Conservation (phyloP, 92 coral and sea anemone species). For the Zoanthus sociatus region DNA sequence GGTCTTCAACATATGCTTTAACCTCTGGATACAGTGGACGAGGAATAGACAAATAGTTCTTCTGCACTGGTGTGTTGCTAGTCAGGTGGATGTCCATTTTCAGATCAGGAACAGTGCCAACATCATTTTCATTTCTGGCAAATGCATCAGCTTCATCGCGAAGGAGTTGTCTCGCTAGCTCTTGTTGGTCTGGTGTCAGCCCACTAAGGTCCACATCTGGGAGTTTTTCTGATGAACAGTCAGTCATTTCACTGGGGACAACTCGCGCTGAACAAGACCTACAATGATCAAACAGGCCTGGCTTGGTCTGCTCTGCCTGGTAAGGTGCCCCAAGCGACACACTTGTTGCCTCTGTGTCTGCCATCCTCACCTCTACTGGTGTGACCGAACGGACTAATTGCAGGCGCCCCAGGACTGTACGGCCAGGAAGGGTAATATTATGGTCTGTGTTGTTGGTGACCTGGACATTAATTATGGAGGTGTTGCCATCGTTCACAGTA, state of each 20-base stretch:
- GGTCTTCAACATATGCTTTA: conserved; percentile 48
- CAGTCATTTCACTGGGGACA: conserved; percentile 29
- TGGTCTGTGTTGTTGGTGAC: conserved; percentile 47
- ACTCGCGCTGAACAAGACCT: conserved; percentile 16
- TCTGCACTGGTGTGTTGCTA: conserved; percentile 55
- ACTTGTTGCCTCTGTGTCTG: conserved; percentile 31
- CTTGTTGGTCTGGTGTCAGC: conserved; percentile 46
- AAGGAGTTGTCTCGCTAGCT: conserved; percentile 43
- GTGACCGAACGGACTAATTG: conserved; percentile 50
- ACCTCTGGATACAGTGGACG: conserved; percentile 53
- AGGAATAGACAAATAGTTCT: conserved; percentile 62
- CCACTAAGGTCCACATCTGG: conserved; percentile 41
- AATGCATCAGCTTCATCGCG: conserved; percentile 44
- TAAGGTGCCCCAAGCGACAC: conserved; percentile 5
- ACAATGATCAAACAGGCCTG: background rate
- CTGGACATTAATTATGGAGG: conserved; percentile 27
- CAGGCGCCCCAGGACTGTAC: conserved; percentile 44
- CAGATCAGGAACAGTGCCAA: conserved; percentile 59
- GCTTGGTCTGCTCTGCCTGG: conserved; percentile 5
- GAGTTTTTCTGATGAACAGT: conserved; percentile 22
- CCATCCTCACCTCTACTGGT: conserved; percentile 41
- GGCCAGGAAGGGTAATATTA: conserved; percentile 47
- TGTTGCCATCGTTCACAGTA: conserved; percentile 29
- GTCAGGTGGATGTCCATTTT: conserved; percentile 59
- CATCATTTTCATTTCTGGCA: conserved; percentile 52